phyloP scores from a whole-genome alignment of 2,113 vertebrate species.

The Mustelus asterias region DNA sequence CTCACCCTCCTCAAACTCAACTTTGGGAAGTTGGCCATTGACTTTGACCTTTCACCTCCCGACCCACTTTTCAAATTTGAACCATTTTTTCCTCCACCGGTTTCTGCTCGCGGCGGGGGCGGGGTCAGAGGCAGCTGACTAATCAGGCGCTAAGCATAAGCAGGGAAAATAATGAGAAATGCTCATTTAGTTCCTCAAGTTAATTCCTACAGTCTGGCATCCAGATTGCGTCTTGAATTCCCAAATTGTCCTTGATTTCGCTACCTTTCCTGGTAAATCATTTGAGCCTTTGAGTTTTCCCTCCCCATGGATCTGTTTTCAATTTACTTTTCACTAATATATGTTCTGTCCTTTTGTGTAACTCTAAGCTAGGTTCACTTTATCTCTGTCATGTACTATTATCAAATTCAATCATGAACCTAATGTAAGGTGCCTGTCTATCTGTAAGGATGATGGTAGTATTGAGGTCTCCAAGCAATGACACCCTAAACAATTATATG shows the following conservation, averaged over 20 bases:
- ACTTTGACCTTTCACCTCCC: too few species aligned
- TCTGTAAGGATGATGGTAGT: neutral
- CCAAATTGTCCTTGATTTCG: neutral
- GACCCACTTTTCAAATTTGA: too few species aligned
- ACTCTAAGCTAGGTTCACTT: neutral
- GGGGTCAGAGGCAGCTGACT: too few species aligned
- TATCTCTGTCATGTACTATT: neutral
- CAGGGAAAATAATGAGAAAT: neutral
- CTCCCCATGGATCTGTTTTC: neutral
- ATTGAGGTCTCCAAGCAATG: neutral
- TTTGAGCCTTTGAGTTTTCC: neutral
- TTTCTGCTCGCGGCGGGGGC: too few species aligned
- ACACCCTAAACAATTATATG: neutral
- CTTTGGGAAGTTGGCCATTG: too few species aligned
- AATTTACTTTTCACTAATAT: neutral
- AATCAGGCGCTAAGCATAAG: too few species aligned
- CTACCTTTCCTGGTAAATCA: neutral
- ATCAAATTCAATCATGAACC: neutral
- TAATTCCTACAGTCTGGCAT: neutral
- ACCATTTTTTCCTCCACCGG: too few species aligned
- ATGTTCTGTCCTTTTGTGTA: neutral
- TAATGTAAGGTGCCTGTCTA: neutral
- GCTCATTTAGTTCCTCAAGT: neutral
- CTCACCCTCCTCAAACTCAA: too few species aligned
- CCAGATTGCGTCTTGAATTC: neutral